Base-by-base conservation (phyloP, 2,797 vertebrate genomes). In the Miichthys miiuy region DNA sequence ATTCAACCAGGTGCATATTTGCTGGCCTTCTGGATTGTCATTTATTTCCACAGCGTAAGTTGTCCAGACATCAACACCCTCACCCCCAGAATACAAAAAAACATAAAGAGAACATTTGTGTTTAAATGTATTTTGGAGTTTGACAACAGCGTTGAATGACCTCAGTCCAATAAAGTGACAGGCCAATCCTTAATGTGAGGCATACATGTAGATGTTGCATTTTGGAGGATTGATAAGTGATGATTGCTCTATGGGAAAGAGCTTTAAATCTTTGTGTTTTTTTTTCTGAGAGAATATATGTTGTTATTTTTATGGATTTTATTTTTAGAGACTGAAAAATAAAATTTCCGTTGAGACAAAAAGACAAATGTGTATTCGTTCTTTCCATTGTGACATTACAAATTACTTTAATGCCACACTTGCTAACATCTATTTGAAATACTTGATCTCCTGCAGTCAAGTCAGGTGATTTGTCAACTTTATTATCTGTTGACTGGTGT, bases 271-370 rank as follows among this genome's bases (percentile, higher is more conserved):
- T 47, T 81, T 38, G 30, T 27, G 25, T 27, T 27, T 30, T 72
- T 60, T 46, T 81, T 83, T 84, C 61, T 66, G 64, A 85, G 68
- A 85, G 21, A 84, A 68, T 65, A 79, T 72, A 89, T 30, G 77
- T 86, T 91, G 50, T 88, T 91, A 84, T 91, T 92, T 94, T 90
- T 85, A 86, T 87, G 84, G 41, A 79, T 82, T 89, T 88, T 83
- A 85, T 88, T 93, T 89, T 84, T 83, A 74, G 81, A 90, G 18
- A 84, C 16, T 74, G 62, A 81, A 81, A 81, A 92, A 92, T 92
- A 94, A 93, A 92, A 72, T 80, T 85, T 86, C 48, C 58, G 57
- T 83, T 51, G 52, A 87, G 57, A 87, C 30, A 30, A 80, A 76
- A 73, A 65, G 20, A 25, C 1, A 63, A 20, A 63, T 23, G 34